A percentile compares a stretch with the other conserved stretches of the same genome.
These are phyloP conservation scores for Pelochelys cantorii DNA, from an alignment of 2,797 vertebrate genomes.

Conservation along the genomic window DNA sequence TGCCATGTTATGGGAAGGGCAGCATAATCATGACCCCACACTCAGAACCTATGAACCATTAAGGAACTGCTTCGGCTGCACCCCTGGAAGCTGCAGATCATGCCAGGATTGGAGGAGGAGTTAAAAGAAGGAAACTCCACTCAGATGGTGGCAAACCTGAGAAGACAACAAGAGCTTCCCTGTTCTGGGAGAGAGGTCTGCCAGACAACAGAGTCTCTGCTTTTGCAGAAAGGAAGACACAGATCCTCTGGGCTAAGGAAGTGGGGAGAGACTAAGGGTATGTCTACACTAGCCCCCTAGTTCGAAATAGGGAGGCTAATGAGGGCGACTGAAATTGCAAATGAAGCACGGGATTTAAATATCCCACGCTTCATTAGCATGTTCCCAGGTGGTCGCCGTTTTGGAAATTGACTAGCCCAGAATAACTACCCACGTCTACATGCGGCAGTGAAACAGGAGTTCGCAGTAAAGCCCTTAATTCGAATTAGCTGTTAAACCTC, in stretches of 20 bases:
- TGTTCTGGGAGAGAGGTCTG: neutral
- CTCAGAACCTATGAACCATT: neutral
- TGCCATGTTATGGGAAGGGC: neutral
- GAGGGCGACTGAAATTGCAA: no score
- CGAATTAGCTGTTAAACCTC: no score
- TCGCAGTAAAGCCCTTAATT: no score
- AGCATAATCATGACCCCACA: neutral
- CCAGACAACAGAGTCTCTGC: neutral
- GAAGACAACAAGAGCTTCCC: neutral
- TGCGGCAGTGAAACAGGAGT: no score
- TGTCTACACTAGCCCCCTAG: no score
- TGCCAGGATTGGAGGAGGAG: neutral
- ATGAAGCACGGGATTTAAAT: no score
- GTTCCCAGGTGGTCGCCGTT: no score
- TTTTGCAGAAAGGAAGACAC: neutral
- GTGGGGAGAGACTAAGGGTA: neutral
- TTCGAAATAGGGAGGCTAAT: no score
- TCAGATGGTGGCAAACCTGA: neutral
- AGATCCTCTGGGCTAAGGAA: neutral
- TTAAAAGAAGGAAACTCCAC: neutral
- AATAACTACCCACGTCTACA: no score
- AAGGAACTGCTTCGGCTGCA: neutral
- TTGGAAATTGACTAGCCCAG: no score
- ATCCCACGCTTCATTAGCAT: no score
- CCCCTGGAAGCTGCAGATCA: neutral